Evolutionary conservation across 2,113 vertebrate genomes (phyloP).

Genomic region (Podocnemis expansa): DNA sequence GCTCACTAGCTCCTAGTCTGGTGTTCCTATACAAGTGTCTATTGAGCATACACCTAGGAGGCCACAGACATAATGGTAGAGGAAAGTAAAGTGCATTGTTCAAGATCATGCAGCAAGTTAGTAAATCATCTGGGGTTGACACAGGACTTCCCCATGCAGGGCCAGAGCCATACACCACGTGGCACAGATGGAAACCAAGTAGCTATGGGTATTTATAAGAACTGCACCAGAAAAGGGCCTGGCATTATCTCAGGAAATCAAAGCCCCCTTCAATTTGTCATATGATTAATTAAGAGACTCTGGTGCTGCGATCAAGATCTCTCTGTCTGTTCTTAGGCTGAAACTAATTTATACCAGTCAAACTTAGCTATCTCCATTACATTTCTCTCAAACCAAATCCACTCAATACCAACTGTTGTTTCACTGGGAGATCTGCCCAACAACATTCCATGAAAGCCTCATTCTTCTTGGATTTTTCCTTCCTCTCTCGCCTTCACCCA

Average conservation of each 20-base stretch:
- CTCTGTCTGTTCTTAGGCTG: not conserved
- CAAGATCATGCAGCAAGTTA: not conserved
- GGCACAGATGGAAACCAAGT: not conserved
- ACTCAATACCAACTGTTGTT: not conserved
- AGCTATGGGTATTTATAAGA: not conserved
- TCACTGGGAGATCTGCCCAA: not conserved
- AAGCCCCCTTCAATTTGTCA: not conserved
- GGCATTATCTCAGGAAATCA: not conserved
- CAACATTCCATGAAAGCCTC: not conserved
- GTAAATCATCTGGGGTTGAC: fast-evolving
- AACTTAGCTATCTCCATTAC: not conserved
- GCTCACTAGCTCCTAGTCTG: not conserved
- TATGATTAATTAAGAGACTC: not conserved
- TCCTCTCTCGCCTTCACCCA: not conserved
- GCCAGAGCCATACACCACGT: not conserved
- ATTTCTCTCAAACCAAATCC: not conserved
- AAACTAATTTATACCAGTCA: not conserved
- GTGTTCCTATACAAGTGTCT: fast-evolving
- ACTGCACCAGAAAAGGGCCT: not conserved
- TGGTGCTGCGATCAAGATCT: not conserved
- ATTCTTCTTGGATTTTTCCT: not conserved
- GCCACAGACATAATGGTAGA: not conserved
- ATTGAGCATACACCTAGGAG: fast-evolving
- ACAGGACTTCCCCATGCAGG: not conserved
- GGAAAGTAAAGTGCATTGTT: not conserved